phyloP scores from a whole-genome alignment of 2,888 invertebrate species.

The Trissonchulus sp. region DNA sequence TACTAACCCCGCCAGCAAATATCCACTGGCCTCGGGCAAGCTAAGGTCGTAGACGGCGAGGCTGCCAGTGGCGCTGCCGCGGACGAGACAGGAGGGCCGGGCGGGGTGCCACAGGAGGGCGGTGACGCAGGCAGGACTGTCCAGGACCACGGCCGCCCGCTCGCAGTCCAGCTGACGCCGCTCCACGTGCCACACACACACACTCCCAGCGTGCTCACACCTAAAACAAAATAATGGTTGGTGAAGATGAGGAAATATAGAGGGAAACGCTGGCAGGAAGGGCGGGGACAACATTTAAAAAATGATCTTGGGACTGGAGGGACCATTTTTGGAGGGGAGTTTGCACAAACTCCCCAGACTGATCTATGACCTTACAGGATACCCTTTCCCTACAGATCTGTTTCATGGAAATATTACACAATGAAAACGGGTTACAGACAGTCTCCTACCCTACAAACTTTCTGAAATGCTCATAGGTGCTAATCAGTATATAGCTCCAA shows the following conservation, averaged over 20 bases:
- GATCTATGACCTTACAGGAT: too few relatives aligned
- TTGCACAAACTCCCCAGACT: too few relatives aligned
- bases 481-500: too few relatives aligned
- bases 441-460: too few relatives aligned
- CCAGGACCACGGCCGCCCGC: conserved; percentile 26
- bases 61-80: conserved; percentile 28
- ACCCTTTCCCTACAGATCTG: too few relatives aligned
- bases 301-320: too few relatives aligned
- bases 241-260: not conserved
- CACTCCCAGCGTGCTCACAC: conserved; percentile 27
- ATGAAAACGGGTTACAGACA: too few relatives aligned
- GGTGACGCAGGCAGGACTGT: conserved; percentile 21
- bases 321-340: too few relatives aligned
- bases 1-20: not conserved
- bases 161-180: conserved; percentile 22
- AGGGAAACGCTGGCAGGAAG: not conserved
- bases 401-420: too few relatives aligned
- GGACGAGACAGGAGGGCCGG: conserved; percentile 27
- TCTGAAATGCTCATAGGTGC: too few relatives aligned
- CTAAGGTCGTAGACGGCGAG: not conserved
- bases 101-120: conserved; percentile 25
- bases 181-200: conserved; percentile 32
- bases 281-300: too few relatives aligned
- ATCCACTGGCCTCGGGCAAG: not conserved
- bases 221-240: conserved; percentile 22